Conservation (phyloP, 2,113 vertebrate genomes). For the Cyanoliseus patagonus region DNA sequence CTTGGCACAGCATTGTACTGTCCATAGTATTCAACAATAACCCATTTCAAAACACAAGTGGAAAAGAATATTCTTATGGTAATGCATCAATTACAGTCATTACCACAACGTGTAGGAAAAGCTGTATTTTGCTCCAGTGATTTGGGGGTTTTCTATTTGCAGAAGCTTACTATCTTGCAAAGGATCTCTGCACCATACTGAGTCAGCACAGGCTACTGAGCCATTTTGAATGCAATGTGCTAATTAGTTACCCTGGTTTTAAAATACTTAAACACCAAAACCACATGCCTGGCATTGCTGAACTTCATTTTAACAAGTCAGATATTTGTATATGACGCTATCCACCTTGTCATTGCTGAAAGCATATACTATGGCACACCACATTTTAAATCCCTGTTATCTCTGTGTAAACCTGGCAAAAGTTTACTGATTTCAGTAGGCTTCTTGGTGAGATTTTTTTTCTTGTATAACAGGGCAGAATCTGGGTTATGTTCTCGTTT, state of each 20-base stretch:
- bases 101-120: background rate
- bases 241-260: background rate
- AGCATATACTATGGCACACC: background rate
- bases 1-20: background rate
- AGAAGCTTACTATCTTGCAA: background rate
- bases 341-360: background rate
- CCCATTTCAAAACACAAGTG: background rate
- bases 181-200: background rate
- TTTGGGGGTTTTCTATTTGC: background rate
- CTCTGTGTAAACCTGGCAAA: background rate
- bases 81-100: background rate
- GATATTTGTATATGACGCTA: background rate
- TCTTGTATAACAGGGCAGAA: background rate
- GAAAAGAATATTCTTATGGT: background rate
- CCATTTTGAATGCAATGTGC: background rate
- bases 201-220: background rate
- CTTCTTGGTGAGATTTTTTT: background rate
- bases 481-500: conserved; percentile 5
- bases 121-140: background rate
- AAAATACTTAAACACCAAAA: background rate
- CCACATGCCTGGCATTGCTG: background rate
- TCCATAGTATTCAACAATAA: background rate
- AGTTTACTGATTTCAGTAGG: background rate
- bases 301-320: background rate
- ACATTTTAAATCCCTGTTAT: background rate